Percentiles rank a stretch among this genome's conserved stretches.
These are phyloP conservation scores for Oncorhynchus keta DNA, from an alignment of 2,113 vertebrate genomes.

Conservation along the genomic window DNA sequence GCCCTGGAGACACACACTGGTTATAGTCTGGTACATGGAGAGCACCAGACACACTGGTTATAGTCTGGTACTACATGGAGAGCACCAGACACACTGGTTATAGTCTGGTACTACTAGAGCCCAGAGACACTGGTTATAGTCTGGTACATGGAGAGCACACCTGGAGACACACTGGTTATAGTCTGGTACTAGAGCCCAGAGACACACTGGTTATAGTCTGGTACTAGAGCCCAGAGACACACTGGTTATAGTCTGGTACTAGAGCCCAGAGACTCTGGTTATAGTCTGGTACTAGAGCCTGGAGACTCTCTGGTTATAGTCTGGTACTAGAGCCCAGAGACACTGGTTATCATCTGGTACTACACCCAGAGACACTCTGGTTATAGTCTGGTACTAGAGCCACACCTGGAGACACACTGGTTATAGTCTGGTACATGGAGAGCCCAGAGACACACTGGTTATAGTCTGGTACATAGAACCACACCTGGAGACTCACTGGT, in stretches of 20 bases:
- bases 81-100: too few relatives aligned
- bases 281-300: too few relatives aligned
- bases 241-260: too few relatives aligned
- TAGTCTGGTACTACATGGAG: background rate
- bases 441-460: too few relatives aligned
- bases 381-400: conserved; percentile 72
- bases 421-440: too few relatives aligned
- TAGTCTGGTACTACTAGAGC: too few relatives aligned
- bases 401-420: too few relatives aligned
- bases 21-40: background rate
- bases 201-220: too few relatives aligned
- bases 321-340: too few relatives aligned
- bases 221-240: background rate
- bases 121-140: conserved; percentile 14
- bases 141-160: conserved; percentile 69
- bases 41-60: background rate
- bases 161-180: too few relatives aligned
- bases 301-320: too few relatives aligned
- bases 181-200: too few relatives aligned
- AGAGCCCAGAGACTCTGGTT: conserved; percentile 27
- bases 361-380: conserved; percentile 74
- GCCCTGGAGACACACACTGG: background rate
- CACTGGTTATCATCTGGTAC: background rate
- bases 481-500: conserved; percentile 63
- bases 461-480: background rate